Evolutionary conservation across 2,113 vertebrate species (phyloP), one percentile per base, ranked within the genome.

Genomic region (Sciurus niger): DNA sequence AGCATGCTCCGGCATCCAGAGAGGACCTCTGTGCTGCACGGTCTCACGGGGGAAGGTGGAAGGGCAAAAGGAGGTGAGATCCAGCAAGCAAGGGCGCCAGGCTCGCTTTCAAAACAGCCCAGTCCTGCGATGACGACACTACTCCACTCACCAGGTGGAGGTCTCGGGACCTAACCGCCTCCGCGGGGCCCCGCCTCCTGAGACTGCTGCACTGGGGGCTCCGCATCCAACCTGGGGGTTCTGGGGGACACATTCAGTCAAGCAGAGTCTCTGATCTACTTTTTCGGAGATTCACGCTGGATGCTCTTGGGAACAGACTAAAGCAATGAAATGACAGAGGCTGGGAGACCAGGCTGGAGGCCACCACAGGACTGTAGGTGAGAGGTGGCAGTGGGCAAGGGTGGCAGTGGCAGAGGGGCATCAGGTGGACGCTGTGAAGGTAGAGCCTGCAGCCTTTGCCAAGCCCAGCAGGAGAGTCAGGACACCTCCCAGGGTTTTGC

Each of bases 351-450:
- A 25, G 30, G 13, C 24, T 1, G 6, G 78, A 43, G 48, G 63
- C 24, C 1, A 4, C 32, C 1, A 24, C 43, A 14, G 7, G 46
- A 4, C 2, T 0, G 8, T 40, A 6, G 43, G 24, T 18, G 40
- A 8, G 22, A 58, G 58, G 34, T 0, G 3, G 48, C 0, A 4
- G 88, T n/a, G 55, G 8, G 18, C 10, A 0, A 8, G 76, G 67
- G 48, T 0, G 46, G 83, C 10, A 1, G 3, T 10, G 0, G n/a
- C 0, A 11, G 17, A 40, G 8, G 20, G 4, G 4, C 3, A 17
- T 1, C 1, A 43, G 17, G 53, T 1, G 25, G 65, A 28, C 28
- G 16, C 5, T 34, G 1, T 14, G 70, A 37, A 55, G 58, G 46
- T 10, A 55, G 46, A 40, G 8, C 48, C 34, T 5, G 32, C 32